These are phyloP conservation scores for Anthoscopus minutus DNA, from an alignment of 2,113 vertebrate species.

Conservation along the genomic window DNA sequence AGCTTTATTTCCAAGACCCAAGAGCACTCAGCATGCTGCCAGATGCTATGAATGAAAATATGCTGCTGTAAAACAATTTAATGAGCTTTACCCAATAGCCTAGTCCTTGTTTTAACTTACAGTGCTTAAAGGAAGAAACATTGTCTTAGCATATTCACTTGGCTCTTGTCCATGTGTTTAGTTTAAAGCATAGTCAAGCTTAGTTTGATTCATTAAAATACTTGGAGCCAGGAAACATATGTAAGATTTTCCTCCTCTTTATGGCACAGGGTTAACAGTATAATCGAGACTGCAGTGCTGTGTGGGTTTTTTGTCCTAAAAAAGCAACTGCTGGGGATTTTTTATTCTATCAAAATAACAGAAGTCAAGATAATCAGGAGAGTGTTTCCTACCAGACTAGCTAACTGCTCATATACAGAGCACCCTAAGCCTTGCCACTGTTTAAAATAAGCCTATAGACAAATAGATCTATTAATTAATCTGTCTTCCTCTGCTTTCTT, in stretches of 20 bases:
- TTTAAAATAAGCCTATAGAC: conserved; percentile 32
- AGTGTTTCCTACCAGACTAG: neutral
- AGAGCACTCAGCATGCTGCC: neutral
- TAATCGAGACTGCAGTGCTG: conserved; percentile 27
- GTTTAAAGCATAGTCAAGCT: conserved; percentile 65
- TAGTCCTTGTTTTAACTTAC: conserved; percentile 27
- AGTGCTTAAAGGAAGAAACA: conserved; percentile 43
- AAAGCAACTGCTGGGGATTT: conserved; percentile 39
- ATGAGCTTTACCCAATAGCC: conserved; percentile 21
- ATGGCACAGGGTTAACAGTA: conserved; percentile 47
- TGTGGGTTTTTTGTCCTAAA: conserved; percentile 34
- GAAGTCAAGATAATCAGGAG: conserved; percentile 31
- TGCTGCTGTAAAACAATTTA: conserved; percentile 16
- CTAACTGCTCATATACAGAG: conserved; percentile 25
- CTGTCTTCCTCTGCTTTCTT: neutral
- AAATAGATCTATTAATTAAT: conserved; percentile 1
- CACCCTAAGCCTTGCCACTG: conserved; percentile 8
- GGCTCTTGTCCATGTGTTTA: conserved; percentile 60
- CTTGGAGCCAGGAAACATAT: conserved; percentile 50
- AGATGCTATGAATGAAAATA: conserved; percentile 25
- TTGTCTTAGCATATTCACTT: conserved; percentile 47
- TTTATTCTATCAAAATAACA: conserved; percentile 44
- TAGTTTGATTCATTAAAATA: conserved; percentile 69
- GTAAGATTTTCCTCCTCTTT: conserved; percentile 63
- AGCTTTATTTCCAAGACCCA: conserved; percentile 9